Conservation (phyloP, 2,113 vertebrate genomes). For the Argyrosomus japonicus region DNA sequence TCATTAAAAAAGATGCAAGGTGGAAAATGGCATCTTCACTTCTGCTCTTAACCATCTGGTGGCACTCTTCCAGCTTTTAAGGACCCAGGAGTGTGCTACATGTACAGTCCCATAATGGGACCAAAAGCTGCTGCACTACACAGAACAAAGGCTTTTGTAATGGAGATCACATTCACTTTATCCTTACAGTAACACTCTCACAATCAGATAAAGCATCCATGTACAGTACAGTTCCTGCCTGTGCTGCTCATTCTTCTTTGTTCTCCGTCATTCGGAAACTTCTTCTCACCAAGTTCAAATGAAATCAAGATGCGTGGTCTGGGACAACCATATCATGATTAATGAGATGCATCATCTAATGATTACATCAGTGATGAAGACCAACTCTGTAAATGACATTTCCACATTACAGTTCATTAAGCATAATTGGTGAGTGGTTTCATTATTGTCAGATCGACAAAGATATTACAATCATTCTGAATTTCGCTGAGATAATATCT, state of each 20-base stretch:
- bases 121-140: constrained; percentile 60
- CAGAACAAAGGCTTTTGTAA: constrained; percentile 80
- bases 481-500: constrained; percentile 80
- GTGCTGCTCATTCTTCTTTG: neutral
- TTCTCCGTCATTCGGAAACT: neutral
- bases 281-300: neutral
- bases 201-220: constrained; percentile 23
- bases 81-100: constrained; percentile 39
- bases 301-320: neutral
- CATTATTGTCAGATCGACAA: constrained; percentile 69
- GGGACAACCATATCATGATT: neutral
- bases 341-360: constrained; percentile 51
- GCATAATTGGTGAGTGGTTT: constrained; percentile 65
- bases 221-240: constrained; percentile 15
- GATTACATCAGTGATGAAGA: constrained; percentile 44
- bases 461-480: constrained; percentile 74
- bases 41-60: constrained; percentile 83
- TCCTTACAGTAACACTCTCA: constrained; percentile 28
- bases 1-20: constrained; percentile 36
- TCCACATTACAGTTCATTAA: constrained; percentile 69
- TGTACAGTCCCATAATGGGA: constrained; percentile 54
- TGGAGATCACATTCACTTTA: constrained; percentile 46
- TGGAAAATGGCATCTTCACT: constrained; percentile 56
- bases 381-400: constrained; percentile 46
- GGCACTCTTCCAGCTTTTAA: constrained; percentile 84